These are phyloP conservation scores for Pyrochroa serraticornis DNA, from an alignment of 2,888 invertebrate species.

Conservation along the genomic window DNA sequence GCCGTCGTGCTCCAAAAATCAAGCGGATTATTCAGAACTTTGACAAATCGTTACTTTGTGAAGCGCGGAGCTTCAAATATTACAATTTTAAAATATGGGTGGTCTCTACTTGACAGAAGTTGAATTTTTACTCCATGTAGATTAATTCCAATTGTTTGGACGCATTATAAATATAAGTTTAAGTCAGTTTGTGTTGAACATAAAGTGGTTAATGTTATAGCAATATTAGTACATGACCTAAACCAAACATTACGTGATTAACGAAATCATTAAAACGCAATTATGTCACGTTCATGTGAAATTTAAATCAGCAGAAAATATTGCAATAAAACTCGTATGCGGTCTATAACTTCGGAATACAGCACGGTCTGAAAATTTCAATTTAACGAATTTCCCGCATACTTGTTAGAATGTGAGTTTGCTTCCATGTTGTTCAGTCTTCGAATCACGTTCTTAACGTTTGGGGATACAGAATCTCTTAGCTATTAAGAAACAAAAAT, in stretches of 20 bases:
- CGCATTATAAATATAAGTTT: too few relatives aligned
- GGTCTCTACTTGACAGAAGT: too few relatives aligned
- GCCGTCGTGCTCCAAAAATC: too few relatives aligned
- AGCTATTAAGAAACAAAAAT: conserved; percentile 51
- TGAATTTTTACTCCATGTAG: too few relatives aligned
- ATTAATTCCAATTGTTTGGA: too few relatives aligned
- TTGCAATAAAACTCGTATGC: conserved; percentile 21
- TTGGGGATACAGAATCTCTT: conserved; percentile 43
- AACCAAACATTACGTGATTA: conserved; percentile 9
- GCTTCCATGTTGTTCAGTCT: conserved; percentile 11
- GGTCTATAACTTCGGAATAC: conserved; percentile 33
- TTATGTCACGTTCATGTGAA: conserved; percentile 10
- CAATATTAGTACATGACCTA: too few relatives aligned
- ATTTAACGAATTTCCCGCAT: conserved; percentile 34
- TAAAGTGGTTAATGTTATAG: too few relatives aligned
- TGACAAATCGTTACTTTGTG: too few relatives aligned
- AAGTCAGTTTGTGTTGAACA: too few relatives aligned
- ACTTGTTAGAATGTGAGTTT: conserved; percentile 36
- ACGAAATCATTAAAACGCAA: conserved; percentile 17
- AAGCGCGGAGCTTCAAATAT: too few relatives aligned
- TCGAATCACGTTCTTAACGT: conserved; percentile 35
- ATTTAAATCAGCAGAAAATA: conserved; percentile 11
- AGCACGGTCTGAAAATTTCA: conserved; percentile 35
- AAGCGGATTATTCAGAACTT: too few relatives aligned
- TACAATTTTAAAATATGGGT: too few relatives aligned